phyloP scores from a whole-genome alignment of 2,113 vertebrate genomes.

The Lagenorhynchus albirostris region DNA sequence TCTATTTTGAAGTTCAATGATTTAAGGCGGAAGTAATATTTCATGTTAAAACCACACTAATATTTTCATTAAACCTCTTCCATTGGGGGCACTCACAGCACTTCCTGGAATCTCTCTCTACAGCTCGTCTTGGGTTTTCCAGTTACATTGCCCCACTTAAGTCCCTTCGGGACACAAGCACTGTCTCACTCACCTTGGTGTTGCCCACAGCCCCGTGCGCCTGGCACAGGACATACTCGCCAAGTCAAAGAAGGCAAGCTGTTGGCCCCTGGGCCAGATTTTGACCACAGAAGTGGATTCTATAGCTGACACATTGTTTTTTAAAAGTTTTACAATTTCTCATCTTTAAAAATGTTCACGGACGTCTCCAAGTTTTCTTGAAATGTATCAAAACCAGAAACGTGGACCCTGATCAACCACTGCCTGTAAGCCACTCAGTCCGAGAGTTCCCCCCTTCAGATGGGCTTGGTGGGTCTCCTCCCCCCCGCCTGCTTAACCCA shows the following conservation, averaged over 20 bases:
- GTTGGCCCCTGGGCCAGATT: not conserved
- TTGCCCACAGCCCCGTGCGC: not conserved
- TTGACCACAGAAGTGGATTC: not conserved
- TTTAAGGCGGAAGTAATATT: constrained; percentile 54
- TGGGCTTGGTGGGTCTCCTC: not conserved
- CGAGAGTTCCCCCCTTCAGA: not conserved
- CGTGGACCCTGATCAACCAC: not conserved
- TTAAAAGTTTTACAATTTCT: not conserved
- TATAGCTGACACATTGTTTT: not conserved
- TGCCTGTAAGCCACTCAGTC: not conserved
- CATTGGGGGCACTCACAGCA: not conserved
- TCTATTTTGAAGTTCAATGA: constrained; percentile 52
- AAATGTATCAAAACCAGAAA: not conserved
- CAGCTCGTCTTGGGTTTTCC: not conserved
- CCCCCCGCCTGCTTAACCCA: not conserved
- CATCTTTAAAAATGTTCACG: not conserved
- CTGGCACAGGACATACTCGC: not conserved
- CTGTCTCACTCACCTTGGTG: not conserved
- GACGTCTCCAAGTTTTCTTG: not conserved
- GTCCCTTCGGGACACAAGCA: not conserved
- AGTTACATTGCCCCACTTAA: not conserved
- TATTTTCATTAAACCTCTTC: constrained; percentile 32
- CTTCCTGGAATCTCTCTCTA: not conserved
- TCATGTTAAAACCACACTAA: constrained; percentile 30
- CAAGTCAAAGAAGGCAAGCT: not conserved